Base-by-base conservation (phyloP, 2,113 vertebrate species). In the Psittacara wagleri region DNA sequence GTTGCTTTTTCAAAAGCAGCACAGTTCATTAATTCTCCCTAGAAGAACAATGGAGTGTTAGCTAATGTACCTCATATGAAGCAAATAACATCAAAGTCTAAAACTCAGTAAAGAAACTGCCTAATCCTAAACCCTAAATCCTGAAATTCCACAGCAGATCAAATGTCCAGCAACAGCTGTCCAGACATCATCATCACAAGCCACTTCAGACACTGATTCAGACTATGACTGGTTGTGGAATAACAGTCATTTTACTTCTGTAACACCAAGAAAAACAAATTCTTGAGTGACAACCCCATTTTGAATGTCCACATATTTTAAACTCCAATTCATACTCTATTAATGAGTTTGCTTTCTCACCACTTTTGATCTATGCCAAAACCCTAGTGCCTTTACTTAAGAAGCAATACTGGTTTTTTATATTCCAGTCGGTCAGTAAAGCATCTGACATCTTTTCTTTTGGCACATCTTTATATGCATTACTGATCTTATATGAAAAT, bases 281-380 rank as follows among this genome's bases (percentile, higher is more conserved):
- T 72, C 76, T 33, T 88, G 91, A 96, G 55, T n/a, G 43, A 64
- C 61, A 84, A 29, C 5, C 18, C 22, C n/a, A 11, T 31, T 74
- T 91, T 46, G 73, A 78, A 79, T 72, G 19, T 55, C 70, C 17
- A 25, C 6, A 33, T 43, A 48, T 16, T 7, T 72, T 76, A 62
- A 33, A 25, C 28, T 20, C 3, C 19, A 39, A 57, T 72, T 85
- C 62, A 82, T n/a, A 39, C 10, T 78, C 83, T 64, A 61, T 88
- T 95, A 97, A 91, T 46, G 62, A 80, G 15, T 52, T 90, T 92
- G 43, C 48, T 84, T 83, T 95, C 92, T 80, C 41, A 25, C 52
- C 52, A 69, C n/a, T 91, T 97, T 91, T 94, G 86, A 95, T 95
- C 79, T 92, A 17, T 54, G 46, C 59, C 31, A 84, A 92, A 79